Base-by-base conservation (phyloP, 1,140 invertebrate genomes). In the Pachypsylla venusta region DNA sequence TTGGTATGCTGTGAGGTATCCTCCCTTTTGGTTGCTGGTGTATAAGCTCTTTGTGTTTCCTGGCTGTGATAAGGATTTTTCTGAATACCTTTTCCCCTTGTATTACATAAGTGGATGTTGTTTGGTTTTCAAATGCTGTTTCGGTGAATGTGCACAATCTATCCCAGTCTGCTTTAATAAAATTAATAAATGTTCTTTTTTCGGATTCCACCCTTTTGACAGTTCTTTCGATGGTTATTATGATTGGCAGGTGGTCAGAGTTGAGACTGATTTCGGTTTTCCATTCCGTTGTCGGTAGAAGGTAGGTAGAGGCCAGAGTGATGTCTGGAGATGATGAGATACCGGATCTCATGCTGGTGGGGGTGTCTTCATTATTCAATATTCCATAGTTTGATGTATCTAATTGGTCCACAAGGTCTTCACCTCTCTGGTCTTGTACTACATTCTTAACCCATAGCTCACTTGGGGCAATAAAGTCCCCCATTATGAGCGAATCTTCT, bases 111-210 rank as follows among this genome's bases (percentile, higher is more conserved):
- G 30, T 12, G 10, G 30, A 16, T 12, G 30, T 10, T 35, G 16
- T 35, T 12, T 12, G 30, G 30, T 35, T 35, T 12, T 16, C 16
- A 35, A 35, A 35, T 12, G 30, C 30, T 35, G 30, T 35, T 35
- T 35, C 30, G 16, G 30, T 35, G 30, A 35, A 35, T 12, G 30
- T 12, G 10, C 16, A 16, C 10, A 35, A 35, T 12, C 16, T 35
- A 12, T 35, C 26, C 54, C 54, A 55, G 25, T 55, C 2, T 25
- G 54, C 54, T 55, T 55, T 55, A 22, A 26, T 25, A 26, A 55
- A 55, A 26, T 55, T 55, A 19, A 55, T 55, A 22, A 19, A 55
- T 4, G 54, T 55, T 55, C 54, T 22, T 55, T 55, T 55, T 26
- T 55, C 54, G n/a, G 54, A 35, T 35, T 35, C 16, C 16, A 55